Evolutionary conservation across 2,113 vertebrate species (phyloP).

Genomic region (Eudyptes chrysolophus): DNA sequence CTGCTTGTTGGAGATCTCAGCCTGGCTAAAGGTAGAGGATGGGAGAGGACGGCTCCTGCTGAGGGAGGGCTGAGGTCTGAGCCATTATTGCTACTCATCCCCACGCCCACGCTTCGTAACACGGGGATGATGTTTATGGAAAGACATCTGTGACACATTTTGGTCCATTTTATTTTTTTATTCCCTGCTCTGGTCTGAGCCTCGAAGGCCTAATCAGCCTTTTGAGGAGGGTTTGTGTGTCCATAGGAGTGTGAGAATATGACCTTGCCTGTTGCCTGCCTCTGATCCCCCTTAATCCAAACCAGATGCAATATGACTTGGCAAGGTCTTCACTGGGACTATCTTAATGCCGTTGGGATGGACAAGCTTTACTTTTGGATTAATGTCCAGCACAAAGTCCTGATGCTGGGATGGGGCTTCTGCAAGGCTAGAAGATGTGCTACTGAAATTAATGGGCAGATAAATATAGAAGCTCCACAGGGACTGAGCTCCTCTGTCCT

Average conservation of each 20-base stretch:
- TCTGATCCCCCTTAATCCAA: not conserved
- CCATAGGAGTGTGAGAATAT: not conserved
- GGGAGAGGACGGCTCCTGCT: not conserved
- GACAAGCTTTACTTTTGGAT: not conserved
- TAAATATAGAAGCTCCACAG: not conserved
- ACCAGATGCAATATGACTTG: not conserved
- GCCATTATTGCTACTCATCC: accelerated
- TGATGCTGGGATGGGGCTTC: not conserved
- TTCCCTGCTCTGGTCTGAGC: not conserved
- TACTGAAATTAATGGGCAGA: not conserved
- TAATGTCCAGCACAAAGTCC: not conserved
- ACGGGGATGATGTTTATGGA: accelerated
- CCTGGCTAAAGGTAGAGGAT: not conserved
- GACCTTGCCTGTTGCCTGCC: not conserved
- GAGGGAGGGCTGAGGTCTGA: too few relatives aligned
- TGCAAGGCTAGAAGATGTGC: not conserved
- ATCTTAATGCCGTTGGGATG: not conserved
- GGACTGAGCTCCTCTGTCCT: not conserved
- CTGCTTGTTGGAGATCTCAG: not conserved
- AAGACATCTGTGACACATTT: not conserved
- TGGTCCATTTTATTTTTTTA: not conserved
- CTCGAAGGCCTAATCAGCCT: not conserved
- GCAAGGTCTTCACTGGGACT: not conserved
- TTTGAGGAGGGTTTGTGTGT: not conserved
- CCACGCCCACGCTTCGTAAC: accelerated